Evolutionary conservation across 2,113 vertebrate species (phyloP), one percentile per base, ranked within the genome.

Genomic region (Chamaea fasciata): DNA sequence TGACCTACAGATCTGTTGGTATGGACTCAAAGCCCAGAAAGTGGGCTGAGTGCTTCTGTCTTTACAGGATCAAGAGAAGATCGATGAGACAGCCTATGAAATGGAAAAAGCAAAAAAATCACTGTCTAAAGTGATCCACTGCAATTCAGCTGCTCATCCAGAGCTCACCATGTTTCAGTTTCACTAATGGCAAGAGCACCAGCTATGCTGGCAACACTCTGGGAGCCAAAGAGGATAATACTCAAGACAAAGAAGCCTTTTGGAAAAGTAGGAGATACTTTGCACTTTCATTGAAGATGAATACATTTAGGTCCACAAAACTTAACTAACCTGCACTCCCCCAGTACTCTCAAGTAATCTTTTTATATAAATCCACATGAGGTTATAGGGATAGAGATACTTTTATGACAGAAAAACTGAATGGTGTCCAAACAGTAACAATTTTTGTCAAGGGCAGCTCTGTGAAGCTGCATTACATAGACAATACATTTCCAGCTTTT

Each of bases 61-160:
- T 93, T 88, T 92, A 84, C 30, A 57, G 63, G 65, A 95, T 55
- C 81, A 86, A 92, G 81, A 87, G 42, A 73, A 50, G 74, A 88
- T 85, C 68, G 4, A 95, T 87, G 57, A 80, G 85, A 57, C 28
- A 81, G 64, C 35, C 90, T 74, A 81, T 91, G 92, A 91, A 96
- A 94, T 92, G 78, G 91, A 96, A 95, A 95, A 95, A 89, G 41
- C 30, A 65, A 73, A 71, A 94, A 67, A 88, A 67, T 22, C 69
- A 56, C 76, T 92, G 80, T 86, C 92, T 93, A 26, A 93, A 93
- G 85, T 35, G 56, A 81, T 52, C 56, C 64, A n/a, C 6, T 56
- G 82, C 6, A 3, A 88, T 79, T 50, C 86, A 83, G 87, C 78
- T 76, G 81, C 76, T 89, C 56, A 39, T 18, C 47, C 26, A 59